Evolutionary conservation across 2,888 invertebrate species (phyloP).

Genomic region (Mimumesa dahlbomi): DNA sequence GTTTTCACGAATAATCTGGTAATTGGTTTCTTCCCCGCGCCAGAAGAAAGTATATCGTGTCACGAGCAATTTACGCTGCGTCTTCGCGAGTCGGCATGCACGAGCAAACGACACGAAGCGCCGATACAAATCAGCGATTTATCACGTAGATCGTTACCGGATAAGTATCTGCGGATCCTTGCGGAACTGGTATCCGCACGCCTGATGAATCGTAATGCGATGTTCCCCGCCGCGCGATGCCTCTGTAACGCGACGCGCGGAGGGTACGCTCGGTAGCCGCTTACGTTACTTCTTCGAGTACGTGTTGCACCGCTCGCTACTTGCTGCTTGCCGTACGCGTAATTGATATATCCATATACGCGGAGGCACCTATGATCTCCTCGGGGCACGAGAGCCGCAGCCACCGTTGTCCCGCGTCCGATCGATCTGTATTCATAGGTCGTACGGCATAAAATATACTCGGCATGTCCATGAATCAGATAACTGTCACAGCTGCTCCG

Average conservation of each 20-base stretch:
- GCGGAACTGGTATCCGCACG: constrained; percentile 60
- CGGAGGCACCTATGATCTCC: constrained; percentile 71
- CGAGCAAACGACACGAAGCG: constrained; percentile 18
- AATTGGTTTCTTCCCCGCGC: neutral
- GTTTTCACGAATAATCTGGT: constrained; percentile 9
- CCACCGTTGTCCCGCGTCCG: constrained; percentile 61
- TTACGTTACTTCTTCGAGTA: constrained; percentile 46
- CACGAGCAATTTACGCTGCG: constrained; percentile 7
- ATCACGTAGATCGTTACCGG: constrained; percentile 62
- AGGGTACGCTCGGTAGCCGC: constrained; percentile 4
- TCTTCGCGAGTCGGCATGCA: constrained; percentile 4
- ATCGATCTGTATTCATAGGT: constrained; percentile 80
- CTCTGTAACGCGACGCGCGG: constrained; percentile 26
- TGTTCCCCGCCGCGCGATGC: constrained; percentile 34
- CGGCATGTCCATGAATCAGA: constrained; percentile 81
- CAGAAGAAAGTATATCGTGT: neutral
- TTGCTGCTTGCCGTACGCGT: constrained; percentile 52
- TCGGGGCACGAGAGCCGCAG: constrained; percentile 57
- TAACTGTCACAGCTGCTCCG: constrained; percentile 79
- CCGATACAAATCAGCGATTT: constrained; percentile 66
- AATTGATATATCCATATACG: constrained; percentile 71
- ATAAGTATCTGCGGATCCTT: constrained; percentile 56
- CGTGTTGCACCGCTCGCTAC: constrained; percentile 48
- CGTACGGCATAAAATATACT: constrained; percentile 80
- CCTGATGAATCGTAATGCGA: constrained; percentile 64